These are phyloP conservation scores for Dendroctonus ponderosae DNA, from an alignment of 1,140 invertebrate genomes.

Conservation along the genomic window DNA sequence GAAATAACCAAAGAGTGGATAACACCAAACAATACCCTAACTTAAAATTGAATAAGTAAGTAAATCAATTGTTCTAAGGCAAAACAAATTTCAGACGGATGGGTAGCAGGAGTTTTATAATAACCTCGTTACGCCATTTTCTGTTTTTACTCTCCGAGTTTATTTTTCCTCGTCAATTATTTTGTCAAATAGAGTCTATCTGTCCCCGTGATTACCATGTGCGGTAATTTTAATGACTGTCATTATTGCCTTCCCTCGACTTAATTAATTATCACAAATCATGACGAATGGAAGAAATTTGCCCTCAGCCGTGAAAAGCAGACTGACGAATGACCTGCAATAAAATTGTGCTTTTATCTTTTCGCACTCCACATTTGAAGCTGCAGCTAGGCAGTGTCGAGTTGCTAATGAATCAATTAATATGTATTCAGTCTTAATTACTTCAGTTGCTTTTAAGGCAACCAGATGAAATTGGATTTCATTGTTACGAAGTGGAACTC, in stretches of 20 bases:
- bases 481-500: constrained; percentile 3
- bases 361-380: constrained; percentile 21
- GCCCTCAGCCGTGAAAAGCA: constrained; percentile 19
- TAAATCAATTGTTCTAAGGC: too few relatives aligned
- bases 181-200: constrained; percentile 2
- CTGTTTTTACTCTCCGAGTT: too few relatives aligned
- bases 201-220: constrained; percentile 2
- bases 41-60: too few relatives aligned
- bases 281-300: constrained; percentile 32
- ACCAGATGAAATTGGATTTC: constrained; percentile 18
- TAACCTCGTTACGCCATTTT: too few relatives aligned
- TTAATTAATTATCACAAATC: constrained; percentile 36
- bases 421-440: constrained; percentile 34
- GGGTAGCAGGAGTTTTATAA: too few relatives aligned
- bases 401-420: constrained; percentile 35
- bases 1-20: too few relatives aligned
- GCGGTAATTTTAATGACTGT: background rate
- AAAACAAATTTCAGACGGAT: too few relatives aligned
- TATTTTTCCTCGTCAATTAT: too few relatives aligned
- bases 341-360: constrained; percentile 31
- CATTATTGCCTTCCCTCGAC: constrained; percentile 23
- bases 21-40: too few relatives aligned
- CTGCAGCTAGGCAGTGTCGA: constrained; percentile 19
- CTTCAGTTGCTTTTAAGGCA: constrained; percentile 16
- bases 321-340: constrained; percentile 27